Conservation (phyloP, 2,797 vertebrate species). For the Hemitrygon akajei region DNA sequence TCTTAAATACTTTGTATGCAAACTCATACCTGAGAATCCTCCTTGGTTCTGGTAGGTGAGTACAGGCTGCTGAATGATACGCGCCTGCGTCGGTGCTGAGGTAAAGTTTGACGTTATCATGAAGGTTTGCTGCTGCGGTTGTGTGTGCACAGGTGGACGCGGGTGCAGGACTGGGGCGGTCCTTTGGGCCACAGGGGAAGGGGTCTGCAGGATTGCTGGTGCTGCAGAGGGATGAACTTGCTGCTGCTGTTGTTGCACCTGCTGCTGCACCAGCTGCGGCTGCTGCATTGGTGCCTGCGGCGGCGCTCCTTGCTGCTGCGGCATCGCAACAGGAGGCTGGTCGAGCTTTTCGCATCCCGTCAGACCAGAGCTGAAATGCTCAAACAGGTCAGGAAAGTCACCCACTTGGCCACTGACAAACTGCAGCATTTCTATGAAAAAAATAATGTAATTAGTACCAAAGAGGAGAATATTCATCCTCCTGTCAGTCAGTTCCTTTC, state of each 20-base stretch:
- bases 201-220: neutral
- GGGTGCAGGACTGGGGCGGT: constrained; percentile 66
- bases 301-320: neutral
- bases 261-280: neutral
- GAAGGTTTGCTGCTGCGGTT: constrained; percentile 82
- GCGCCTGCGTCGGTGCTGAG: constrained; percentile 65
- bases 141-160: constrained; percentile 65
- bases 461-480: neutral
- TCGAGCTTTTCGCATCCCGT: constrained; percentile 17
- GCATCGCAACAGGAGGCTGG: neutral
- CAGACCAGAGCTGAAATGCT: constrained; percentile 58
- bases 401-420: constrained; percentile 93
- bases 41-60: constrained; percentile 79
- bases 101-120: constrained; percentile 78
- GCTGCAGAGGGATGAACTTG: constrained; percentile 35
- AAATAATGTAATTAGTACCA: constrained; percentile 34
- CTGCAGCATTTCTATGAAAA: constrained; percentile 86
- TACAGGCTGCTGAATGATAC: constrained; percentile 81
- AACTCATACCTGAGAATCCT: constrained; percentile 24
- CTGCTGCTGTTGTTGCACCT: constrained; percentile 41
- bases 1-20: neutral
- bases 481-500: neutral
- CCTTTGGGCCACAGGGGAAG: neutral
- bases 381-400: constrained; percentile 88
- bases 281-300: neutral